These are phyloP conservation scores for Rhimphoctona megacephalus DNA, from an alignment of 2,888 invertebrate species.

Conservation along the genomic window DNA sequence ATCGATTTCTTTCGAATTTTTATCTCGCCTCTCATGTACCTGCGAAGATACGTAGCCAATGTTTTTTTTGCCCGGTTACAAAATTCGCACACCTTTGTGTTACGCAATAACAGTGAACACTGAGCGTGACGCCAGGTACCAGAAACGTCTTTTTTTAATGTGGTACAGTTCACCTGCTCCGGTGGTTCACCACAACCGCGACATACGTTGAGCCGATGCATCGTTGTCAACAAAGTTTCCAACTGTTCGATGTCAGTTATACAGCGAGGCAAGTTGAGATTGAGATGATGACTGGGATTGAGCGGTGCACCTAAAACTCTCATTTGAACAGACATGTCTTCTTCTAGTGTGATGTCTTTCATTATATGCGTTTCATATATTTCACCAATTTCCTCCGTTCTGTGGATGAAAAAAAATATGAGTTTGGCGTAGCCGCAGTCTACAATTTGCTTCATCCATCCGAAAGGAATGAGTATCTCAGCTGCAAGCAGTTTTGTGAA, in stretches of 20 bases:
- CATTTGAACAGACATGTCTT: slow-evolving; percentile 43
- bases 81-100: slow-evolving; percentile 30
- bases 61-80: slow-evolving; percentile 27
- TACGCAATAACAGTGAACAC: slow-evolving; percentile 41
- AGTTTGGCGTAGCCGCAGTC: slow-evolving; percentile 7
- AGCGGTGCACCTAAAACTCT: slow-evolving; percentile 34
- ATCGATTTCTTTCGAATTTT: slow-evolving; percentile 6
- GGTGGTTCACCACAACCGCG: slow-evolving; percentile 7
- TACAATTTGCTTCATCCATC: slow-evolving; percentile 12
- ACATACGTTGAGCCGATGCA: slow-evolving; percentile 13
- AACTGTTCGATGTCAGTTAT: slow-evolving; percentile 13
- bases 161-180: slow-evolving; percentile 28
- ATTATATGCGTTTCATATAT: slow-evolving; percentile 19
- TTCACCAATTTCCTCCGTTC: slow-evolving; percentile 21
- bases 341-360: slow-evolving; percentile 29
- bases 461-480: slow-evolving; percentile 14
- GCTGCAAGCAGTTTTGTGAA: slow-evolving; percentile 20
- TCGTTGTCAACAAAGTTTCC: slow-evolving; percentile 12
- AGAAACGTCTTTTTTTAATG: slow-evolving; percentile 31
- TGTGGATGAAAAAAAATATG: slow-evolving; percentile 4
- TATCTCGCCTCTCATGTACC: slow-evolving; percentile 10
- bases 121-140: slow-evolving; percentile 35
- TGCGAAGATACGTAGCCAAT: slow-evolving; percentile 28
- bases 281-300: slow-evolving; percentile 29
- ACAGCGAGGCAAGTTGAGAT: slow-evolving; percentile 10